Evolutionary conservation across 1,140 invertebrate genomes (phyloP).

Genomic region (Spodoptera litura): DNA sequence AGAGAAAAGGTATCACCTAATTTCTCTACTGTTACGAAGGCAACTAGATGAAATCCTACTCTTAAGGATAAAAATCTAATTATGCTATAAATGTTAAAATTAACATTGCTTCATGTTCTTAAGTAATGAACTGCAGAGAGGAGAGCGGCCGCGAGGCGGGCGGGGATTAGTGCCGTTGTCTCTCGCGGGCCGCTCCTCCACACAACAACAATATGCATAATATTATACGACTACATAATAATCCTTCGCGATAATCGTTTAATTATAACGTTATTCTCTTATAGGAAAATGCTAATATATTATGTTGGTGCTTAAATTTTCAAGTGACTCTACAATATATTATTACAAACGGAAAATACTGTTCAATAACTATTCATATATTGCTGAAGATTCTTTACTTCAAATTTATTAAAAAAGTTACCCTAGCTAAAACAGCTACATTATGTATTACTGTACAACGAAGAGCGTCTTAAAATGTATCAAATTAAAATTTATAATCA

Average conservation of each 20-base stretch:
- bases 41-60: slow-evolving; percentile 86
- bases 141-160: slow-evolving; percentile 49
- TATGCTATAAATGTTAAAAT: slow-evolving; percentile 84
- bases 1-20: slow-evolving; percentile 84
- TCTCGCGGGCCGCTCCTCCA: slow-evolving; percentile 40
- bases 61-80: slow-evolving; percentile 85
- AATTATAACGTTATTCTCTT: slow-evolving; percentile 65
- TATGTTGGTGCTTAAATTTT: slow-evolving; percentile 77
- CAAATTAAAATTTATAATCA: slow-evolving; percentile 65
- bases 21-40: slow-evolving; percentile 84
- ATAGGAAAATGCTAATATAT: slow-evolving; percentile 74
- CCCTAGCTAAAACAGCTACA: slow-evolving; percentile 84
- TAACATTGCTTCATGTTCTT: slow-evolving; percentile 84
- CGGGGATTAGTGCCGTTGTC: slow-evolving; percentile 78
- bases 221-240: slow-evolving; percentile 61
- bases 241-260: slow-evolving; percentile 63
- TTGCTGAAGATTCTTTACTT: slow-evolving; percentile 75
- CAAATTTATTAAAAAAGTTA: slow-evolving; percentile 84
- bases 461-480: slow-evolving; percentile 76
- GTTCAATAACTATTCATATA: slow-evolving; percentile 69
- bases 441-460: slow-evolving; percentile 83
- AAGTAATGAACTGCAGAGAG: slow-evolving; percentile 66
- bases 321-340: slow-evolving; percentile 67
- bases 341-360: slow-evolving; percentile 72
- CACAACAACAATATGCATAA: slow-evolving; percentile 58